phyloP scores from a whole-genome alignment of 2,797 vertebrate species.

The Chrosomus eos region DNA sequence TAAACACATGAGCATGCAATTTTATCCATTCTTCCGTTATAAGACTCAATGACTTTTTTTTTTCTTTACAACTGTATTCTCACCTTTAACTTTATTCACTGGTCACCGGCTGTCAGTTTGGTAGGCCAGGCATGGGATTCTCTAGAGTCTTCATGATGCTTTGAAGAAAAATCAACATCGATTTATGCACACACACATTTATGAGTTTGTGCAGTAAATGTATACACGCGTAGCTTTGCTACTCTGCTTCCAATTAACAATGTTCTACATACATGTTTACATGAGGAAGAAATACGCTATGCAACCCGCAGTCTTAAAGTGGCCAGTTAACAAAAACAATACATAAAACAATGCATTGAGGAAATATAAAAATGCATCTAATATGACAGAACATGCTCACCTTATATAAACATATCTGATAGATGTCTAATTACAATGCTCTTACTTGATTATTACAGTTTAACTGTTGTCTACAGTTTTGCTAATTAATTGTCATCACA shows the following conservation, averaged over 20 bases:
- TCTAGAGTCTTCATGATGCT: slow-evolving; percentile 7
- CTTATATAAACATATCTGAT: background rate
- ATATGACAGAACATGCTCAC: background rate
- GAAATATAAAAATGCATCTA: background rate
- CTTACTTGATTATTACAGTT: background rate
- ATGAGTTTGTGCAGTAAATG: background rate
- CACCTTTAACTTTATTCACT: slow-evolving; percentile 13
- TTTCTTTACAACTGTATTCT: slow-evolving; percentile 11
- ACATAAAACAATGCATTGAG: background rate
- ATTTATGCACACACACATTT: background rate
- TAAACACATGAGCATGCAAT: background rate
- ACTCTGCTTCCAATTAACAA: background rate
- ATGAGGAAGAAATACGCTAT: background rate
- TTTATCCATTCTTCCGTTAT: slow-evolving; percentile 30
- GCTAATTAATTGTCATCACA: background rate
- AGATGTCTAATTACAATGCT: background rate
- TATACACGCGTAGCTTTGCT: background rate
- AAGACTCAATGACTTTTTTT: slow-evolving; percentile 2
- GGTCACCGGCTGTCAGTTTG: slow-evolving; percentile 5
- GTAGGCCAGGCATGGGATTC: background rate
- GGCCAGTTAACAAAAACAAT: background rate
- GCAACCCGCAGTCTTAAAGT: slow-evolving; percentile 20
- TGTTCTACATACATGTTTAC: background rate
- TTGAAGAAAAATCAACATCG: slow-evolving; percentile 5
- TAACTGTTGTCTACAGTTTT: background rate